These are phyloP conservation scores for Rattus rattus DNA, from an alignment of 2,113 vertebrate genomes.

Conservation along the genomic window DNA sequence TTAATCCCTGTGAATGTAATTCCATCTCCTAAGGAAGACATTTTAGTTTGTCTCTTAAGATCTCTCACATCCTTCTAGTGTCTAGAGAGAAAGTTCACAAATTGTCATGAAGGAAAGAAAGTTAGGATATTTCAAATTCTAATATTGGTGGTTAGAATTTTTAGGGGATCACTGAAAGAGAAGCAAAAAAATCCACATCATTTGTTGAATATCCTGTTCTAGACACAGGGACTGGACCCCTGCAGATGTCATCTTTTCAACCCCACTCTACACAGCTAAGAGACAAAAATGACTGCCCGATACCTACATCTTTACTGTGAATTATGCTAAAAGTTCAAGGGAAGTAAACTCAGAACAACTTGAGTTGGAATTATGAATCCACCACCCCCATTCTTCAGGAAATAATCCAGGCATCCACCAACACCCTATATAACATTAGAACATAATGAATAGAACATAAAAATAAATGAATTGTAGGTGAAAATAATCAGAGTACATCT, in stretches of 20 bases:
- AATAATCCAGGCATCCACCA: not conserved
- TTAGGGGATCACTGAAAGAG: not conserved
- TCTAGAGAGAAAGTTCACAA: not conserved
- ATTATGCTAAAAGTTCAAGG: not conserved
- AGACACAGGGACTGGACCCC: not conserved
- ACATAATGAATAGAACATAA: not conserved
- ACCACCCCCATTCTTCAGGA: too few species aligned
- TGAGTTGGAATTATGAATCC: not conserved
- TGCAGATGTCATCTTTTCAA: not conserved
- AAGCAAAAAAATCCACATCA: not conserved
- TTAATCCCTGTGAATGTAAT: slow-evolving; percentile 20
- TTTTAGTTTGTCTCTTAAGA: not conserved
- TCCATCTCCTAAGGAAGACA: slow-evolving; percentile 25
- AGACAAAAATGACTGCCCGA: not conserved
- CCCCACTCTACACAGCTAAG: not conserved
- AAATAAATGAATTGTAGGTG: not conserved
- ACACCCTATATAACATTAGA: not conserved
- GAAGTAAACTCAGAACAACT: not conserved
- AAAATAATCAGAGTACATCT: not conserved
- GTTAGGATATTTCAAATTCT: not conserved
- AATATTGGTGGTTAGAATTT: not conserved
- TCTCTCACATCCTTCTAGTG: too few species aligned
- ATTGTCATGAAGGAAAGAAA: not conserved
- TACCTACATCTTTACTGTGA: too few species aligned
- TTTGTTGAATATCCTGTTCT: not conserved